Conservation (phyloP, 2,888 invertebrate genomes). For the Drosophila emarginata region DNA sequence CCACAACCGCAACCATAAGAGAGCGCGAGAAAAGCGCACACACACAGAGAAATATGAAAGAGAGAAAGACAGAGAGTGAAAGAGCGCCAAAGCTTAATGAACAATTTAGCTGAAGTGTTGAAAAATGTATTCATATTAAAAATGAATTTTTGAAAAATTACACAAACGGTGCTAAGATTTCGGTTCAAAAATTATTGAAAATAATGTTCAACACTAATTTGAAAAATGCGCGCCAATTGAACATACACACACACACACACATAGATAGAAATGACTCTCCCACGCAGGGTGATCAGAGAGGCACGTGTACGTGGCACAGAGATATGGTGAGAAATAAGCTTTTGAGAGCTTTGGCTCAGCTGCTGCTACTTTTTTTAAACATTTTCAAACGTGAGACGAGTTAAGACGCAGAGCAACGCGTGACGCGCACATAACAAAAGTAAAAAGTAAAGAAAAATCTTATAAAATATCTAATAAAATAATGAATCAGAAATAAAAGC, state of each 20-base stretch:
- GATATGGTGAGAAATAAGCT: slow-evolving; percentile 16
- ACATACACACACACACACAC: slow-evolving; percentile 7
- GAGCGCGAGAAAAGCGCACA: slow-evolving; percentile 4
- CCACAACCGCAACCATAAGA: slow-evolving; percentile 6
- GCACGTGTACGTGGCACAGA: slow-evolving; percentile 68
- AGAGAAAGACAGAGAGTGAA: slow-evolving; percentile 13
- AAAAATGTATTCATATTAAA: slow-evolving; percentile 37
- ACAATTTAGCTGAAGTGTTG: slow-evolving; percentile 1
- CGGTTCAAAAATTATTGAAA: neutral
- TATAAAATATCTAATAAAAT: slow-evolving; percentile 20
- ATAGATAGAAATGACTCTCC: slow-evolving; percentile 22
- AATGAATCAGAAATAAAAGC: slow-evolving; percentile 4
- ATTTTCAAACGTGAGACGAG: slow-evolving; percentile 62
- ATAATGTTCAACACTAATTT: slow-evolving; percentile 34
- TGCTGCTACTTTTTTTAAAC: slow-evolving; percentile 35
- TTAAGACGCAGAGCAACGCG: slow-evolving; percentile 50
- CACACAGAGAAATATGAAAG: slow-evolving; percentile 14
- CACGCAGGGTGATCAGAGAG: slow-evolving; percentile 36
- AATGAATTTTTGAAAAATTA: slow-evolving; percentile 51
- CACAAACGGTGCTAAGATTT: neutral
- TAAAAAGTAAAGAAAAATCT: slow-evolving; percentile 18
- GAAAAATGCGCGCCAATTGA: slow-evolving; percentile 57
- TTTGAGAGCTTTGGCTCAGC: slow-evolving; percentile 37
- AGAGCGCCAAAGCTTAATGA: slow-evolving; percentile 33
- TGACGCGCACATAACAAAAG: slow-evolving; percentile 54